Evolutionary conservation across 2,113 vertebrate species (phyloP).

Genomic region (Cricetomys ansorgei): DNA sequence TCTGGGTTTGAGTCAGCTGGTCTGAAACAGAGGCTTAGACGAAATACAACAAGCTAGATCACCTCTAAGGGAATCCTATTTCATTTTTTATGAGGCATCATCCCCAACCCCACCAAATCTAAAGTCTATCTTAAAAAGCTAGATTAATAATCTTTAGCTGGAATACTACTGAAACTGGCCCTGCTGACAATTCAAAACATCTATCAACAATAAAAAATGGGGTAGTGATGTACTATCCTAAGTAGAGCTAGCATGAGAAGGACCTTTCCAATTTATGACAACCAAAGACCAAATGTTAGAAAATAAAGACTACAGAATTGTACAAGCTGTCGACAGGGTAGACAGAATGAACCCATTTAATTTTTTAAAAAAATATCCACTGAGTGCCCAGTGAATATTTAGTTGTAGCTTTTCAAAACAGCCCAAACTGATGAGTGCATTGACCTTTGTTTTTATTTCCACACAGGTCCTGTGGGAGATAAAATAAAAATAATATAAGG

Average conservation of each 20-base stretch:
- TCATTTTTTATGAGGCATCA: slow-evolving; percentile 27
- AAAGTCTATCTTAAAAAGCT: slow-evolving; percentile 20
- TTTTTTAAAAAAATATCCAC: slow-evolving; percentile 61
- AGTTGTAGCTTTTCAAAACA: slow-evolving; percentile 54
- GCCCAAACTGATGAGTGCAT: slow-evolving; percentile 45
- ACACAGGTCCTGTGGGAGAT: slow-evolving; percentile 60
- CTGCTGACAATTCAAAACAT: slow-evolving; percentile 36
- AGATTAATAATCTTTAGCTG: slow-evolving; percentile 36
- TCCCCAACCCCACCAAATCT: not conserved
- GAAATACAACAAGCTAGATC: not conserved
- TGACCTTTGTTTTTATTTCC: slow-evolving; percentile 56
- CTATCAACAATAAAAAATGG: not conserved
- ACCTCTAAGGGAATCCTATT: not conserved
- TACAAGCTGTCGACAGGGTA: slow-evolving; percentile 3
- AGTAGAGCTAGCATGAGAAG: slow-evolving; percentile 58
- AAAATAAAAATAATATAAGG: slow-evolving; percentile 55
- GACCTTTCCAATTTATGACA: slow-evolving; percentile 1
- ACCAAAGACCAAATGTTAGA: slow-evolving; percentile 31
- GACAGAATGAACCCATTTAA: slow-evolving; percentile 3
- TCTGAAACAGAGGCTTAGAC: not conserved
- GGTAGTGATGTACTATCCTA: not conserved
- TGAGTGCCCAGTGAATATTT: slow-evolving; percentile 63
- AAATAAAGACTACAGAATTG: slow-evolving; percentile 13
- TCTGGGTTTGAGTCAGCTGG: not conserved
- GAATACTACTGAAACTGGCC: slow-evolving; percentile 28